phyloP scores from a whole-genome alignment of 2,797 vertebrate genomes.

The Buphagus erythrorhynchus region DNA sequence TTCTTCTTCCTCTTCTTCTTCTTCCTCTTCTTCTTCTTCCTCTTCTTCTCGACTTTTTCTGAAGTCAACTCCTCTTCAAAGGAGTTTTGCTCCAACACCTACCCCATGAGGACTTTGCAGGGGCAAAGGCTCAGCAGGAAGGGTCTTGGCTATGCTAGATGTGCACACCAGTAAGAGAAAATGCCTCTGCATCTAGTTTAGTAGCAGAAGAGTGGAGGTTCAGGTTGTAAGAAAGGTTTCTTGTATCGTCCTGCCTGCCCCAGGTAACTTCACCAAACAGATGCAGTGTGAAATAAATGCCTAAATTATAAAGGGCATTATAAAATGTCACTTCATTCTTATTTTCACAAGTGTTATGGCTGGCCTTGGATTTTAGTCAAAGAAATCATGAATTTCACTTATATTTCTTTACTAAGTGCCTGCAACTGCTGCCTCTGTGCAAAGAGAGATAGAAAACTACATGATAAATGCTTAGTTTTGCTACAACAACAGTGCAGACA shows the following conservation, averaged over 20 bases:
- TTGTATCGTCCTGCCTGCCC: background rate
- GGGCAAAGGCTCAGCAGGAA: background rate
- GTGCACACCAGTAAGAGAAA: background rate
- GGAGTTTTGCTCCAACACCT: background rate
- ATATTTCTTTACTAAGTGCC: background rate
- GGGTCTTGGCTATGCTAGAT: background rate
- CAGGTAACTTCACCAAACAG: background rate
- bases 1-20: no score
- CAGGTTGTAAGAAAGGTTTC: background rate
- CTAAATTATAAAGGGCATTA: background rate
- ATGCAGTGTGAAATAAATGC: fast-evolving
- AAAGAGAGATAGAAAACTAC: background rate
- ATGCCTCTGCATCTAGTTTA: background rate
- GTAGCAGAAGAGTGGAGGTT: background rate
- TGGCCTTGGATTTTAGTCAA: background rate
- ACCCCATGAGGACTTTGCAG: background rate
- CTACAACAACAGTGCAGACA: background rate
- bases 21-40: no score
- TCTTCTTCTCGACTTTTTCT: no score
- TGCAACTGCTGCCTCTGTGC: background rate
- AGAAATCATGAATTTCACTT: background rate
- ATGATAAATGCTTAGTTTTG: background rate
- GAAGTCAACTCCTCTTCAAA: background rate
- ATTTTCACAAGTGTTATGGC: background rate
- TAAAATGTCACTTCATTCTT: background rate